Percentiles rank a stretch among this genome's conserved stretches.
phyloP scores from a whole-genome alignment of 1,140 invertebrate genomes.

The Phthorimaea operculella region DNA sequence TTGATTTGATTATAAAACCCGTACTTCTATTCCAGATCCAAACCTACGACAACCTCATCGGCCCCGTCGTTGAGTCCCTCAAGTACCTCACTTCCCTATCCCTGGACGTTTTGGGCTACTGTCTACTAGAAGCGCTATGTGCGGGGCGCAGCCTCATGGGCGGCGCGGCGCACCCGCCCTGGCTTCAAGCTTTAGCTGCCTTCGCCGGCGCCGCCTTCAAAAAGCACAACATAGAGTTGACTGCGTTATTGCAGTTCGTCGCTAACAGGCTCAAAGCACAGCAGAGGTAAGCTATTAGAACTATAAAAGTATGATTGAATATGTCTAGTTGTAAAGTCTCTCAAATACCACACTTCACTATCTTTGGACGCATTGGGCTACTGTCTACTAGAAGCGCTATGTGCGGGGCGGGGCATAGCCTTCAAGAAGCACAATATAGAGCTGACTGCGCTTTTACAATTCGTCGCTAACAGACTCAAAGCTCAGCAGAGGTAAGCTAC shows the following conservation, averaged over 20 bases:
- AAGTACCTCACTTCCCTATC: conserved; percentile 97
- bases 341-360: conserved; percentile 95
- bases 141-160: conserved; percentile 82
- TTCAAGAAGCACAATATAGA: conserved; percentile 99
- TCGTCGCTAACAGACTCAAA: conserved; percentile 91
- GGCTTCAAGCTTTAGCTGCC: conserved; percentile 93
- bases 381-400: conserved; percentile 92
- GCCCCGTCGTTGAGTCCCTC: conserved; percentile 96
- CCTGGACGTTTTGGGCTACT: conserved; percentile 96
- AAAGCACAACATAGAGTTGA: conserved; percentile 97
- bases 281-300: conserved; percentile 77
- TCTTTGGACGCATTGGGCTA: conserved; percentile 97
- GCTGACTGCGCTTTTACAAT: conserved; percentile 53
- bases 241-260: conserved; percentile 95
- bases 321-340: conserved; percentile 95
- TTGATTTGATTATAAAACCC: too few relatives aligned
- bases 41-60: conserved; percentile 96
- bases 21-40: conserved; percentile 83
- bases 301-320: neutral
- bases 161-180: conserved; percentile 93
- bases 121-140: conserved; percentile 89
- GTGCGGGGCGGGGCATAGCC: conserved; percentile 83
- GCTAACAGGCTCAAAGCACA: conserved; percentile 96
- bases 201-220: conserved; percentile 97
- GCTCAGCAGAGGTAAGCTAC: conserved; percentile 85